A percentile compares a stretch with the other conserved stretches of the same genome.
phyloP scores from a whole-genome alignment of 2,888 invertebrate genomes.

The Meteorus cinctellus region DNA sequence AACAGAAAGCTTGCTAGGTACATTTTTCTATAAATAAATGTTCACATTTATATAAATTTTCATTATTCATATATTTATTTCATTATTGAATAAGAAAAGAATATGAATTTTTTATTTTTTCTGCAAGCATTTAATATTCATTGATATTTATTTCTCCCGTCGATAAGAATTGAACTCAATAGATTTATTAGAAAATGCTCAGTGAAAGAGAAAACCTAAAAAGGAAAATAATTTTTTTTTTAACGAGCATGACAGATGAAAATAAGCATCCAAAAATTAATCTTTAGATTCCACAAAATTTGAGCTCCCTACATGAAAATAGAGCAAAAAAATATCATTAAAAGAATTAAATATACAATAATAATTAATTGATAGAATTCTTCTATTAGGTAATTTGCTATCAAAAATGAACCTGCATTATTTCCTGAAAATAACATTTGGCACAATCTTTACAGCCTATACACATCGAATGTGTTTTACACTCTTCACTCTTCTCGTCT shows the following conservation, averaged over 20 bases:
- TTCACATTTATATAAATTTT: conserved; percentile 13
- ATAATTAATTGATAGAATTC: conserved; percentile 2
- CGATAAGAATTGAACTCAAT: background rate
- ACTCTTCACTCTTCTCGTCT: background rate
- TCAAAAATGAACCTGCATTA: background rate
- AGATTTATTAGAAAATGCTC: background rate
- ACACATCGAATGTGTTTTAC: conserved; percentile 13
- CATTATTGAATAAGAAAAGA: conserved; percentile 8
- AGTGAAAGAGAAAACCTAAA: background rate
- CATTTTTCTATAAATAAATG: conserved; percentile 27
- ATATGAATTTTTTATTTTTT: background rate
- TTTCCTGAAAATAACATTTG: background rate
- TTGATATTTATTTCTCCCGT: background rate
- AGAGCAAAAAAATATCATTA: background rate
- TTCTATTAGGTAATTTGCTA: background rate
- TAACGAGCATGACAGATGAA: conserved; percentile 23
- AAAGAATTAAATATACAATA: background rate
- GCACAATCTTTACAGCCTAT: conserved; percentile 11
- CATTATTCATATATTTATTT: conserved; percentile 6
- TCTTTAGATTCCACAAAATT: conserved; percentile 11
- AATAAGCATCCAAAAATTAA: background rate
- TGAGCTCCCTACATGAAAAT: no score
- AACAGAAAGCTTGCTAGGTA: conserved; percentile 72
- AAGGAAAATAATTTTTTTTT: background rate
- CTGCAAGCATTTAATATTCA: background rate